phyloP scores from a whole-genome alignment of 2,888 invertebrate genomes.

The Fabriciana adippe region DNA sequence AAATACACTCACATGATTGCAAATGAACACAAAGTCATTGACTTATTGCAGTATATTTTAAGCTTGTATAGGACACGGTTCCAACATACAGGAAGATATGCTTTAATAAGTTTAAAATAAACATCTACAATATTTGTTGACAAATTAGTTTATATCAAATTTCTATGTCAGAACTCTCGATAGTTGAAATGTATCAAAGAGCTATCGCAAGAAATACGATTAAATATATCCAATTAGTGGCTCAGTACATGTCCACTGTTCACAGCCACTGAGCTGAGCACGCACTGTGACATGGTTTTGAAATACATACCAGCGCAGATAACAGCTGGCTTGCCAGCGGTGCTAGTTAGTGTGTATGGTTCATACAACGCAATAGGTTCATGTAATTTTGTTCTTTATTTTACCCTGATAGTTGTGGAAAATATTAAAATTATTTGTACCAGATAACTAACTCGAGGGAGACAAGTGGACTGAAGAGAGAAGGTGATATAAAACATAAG shows the following conservation, averaged over 20 bases:
- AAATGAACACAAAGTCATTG: too few relatives aligned
- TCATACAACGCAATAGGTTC: not conserved
- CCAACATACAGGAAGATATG: too few relatives aligned
- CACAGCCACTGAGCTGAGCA: not conserved
- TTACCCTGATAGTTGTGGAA: not conserved
- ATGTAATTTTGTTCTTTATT: not conserved
- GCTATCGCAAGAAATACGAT: constrained; percentile 8
- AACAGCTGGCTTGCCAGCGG: too few relatives aligned
- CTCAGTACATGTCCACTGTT: not conserved
- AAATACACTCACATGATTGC: not conserved
- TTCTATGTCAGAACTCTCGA: constrained; percentile 21
- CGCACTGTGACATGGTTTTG: not conserved
- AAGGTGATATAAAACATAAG: not conserved
- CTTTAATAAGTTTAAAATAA: too few relatives aligned
- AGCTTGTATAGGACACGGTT: too few relatives aligned
- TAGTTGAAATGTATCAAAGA: not conserved
- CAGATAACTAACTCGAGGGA: not conserved
- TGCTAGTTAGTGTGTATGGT: not conserved
- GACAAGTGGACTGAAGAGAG: not conserved
- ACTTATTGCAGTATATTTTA: too few relatives aligned
- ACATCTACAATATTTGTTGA: constrained; percentile 6
- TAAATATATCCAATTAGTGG: constrained; percentile 23
- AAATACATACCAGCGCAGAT: not conserved
- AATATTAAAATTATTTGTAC: not conserved
- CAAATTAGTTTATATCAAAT: constrained; percentile 7